Base-by-base conservation (phyloP, 1,140 invertebrate genomes). In the Ostrea edulis region DNA sequence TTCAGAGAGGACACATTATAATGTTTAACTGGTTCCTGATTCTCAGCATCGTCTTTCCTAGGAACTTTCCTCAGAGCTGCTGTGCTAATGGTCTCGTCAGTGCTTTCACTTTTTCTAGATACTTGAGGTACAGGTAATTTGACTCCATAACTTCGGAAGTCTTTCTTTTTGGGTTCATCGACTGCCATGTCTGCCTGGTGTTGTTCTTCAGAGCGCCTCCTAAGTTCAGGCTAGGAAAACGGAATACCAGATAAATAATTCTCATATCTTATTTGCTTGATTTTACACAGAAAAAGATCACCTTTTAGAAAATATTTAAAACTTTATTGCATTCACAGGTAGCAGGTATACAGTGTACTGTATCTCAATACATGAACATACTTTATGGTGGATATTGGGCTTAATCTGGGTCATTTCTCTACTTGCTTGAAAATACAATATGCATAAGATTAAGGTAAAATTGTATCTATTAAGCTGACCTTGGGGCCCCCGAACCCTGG, bases 41-140 rank as follows among this genome's bases (percentile, higher is more conserved):
- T 54, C 44, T 52, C 44, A 22, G 20, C 44, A n/a, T 22, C 53
- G n/a, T 87, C 84, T 17, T 17, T 58, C 17, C 55, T 81, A 17
- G 84, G 82, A 35, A 89, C 89, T 55, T 84, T 84, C 77, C 77
- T 88, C 44, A 88, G 35, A 7, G 62, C 55, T n/a, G 89, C 84
- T 35, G 84, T 84, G 51, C 87, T 87, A 51, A 86, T 52, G 17
- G 25, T 65, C 17, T 82, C 84, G 2, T 85, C 84, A 7, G 65
- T 51, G 14, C 68, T 82, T 44, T 85, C 65, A 20, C 44, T 53
- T 55, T 82, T 82, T 44, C 55, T 77, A 85, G 68, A 25, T 29
- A 58, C 4, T 7, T 65, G n/a, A 44, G 88, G 85, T 5, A 87
- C 71, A 11, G 88, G 88, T 85, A 89, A 83, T 87, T 89, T 89